These are phyloP conservation scores for Cepphus grylle DNA, from an alignment of 2,113 vertebrate genomes.

Conservation along the genomic window DNA sequence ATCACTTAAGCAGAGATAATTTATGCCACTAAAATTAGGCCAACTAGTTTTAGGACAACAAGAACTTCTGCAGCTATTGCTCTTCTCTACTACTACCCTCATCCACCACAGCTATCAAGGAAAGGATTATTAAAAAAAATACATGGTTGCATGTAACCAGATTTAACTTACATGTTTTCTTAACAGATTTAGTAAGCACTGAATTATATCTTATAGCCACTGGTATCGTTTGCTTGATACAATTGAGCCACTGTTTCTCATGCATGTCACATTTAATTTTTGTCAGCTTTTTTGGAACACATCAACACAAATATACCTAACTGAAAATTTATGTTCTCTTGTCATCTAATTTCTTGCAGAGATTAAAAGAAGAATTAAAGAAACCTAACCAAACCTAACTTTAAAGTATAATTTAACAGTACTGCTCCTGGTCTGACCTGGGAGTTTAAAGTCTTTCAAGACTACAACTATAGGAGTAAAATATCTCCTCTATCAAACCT, in stretches of 20 bases:
- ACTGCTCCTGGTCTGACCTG: background rate
- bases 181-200: background rate
- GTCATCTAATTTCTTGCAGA: background rate
- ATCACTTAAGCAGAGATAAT: background rate
- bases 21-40: background rate
- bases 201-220: background rate
- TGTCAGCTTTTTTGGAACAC: background rate
- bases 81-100: background rate
- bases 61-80: background rate
- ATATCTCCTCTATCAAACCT: background rate
- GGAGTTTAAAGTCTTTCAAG: background rate
- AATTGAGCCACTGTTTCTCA: background rate
- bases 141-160: background rate
- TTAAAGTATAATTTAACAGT: background rate
- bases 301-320: background rate
- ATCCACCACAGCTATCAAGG: background rate
- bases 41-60: background rate
- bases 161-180: background rate
- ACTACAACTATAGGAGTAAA: background rate
- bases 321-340: background rate
- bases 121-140: background rate
- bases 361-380: background rate
- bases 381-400: background rate
- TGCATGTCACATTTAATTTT: background rate
- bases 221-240: background rate